phyloP scores from a whole-genome alignment of 2,888 invertebrate species.

The Lacanobia oleracea region DNA sequence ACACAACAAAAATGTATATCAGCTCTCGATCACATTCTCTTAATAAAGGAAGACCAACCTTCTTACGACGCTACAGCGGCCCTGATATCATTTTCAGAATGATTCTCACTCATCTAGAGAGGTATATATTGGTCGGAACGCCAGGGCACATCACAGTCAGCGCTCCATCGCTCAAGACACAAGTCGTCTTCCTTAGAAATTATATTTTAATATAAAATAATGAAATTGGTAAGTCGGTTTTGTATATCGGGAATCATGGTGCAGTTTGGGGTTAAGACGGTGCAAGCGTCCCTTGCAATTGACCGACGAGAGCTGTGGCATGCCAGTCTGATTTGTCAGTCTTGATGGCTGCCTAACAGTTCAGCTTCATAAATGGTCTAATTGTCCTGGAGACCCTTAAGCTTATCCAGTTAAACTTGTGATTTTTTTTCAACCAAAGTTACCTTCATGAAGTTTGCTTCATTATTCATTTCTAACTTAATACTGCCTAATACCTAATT shows the following conservation, averaged over 20 bases:
- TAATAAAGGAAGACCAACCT: slow-evolving; percentile 77
- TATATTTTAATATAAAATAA: slow-evolving; percentile 71
- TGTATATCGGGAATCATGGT: slow-evolving; percentile 32
- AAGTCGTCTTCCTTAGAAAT: slow-evolving; percentile 72
- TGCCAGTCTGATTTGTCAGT: slow-evolving; percentile 26
- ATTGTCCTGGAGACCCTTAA: background rate
- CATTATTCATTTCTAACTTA: background rate
- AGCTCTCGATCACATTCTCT: slow-evolving; percentile 72
- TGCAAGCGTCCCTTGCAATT: background rate
- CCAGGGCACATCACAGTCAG: slow-evolving; percentile 81
- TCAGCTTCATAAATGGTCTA: background rate
- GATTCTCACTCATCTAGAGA: slow-evolving; percentile 75
- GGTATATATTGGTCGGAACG: slow-evolving; percentile 80
- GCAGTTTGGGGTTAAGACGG: slow-evolving; percentile 19
- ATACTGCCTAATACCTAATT: background rate
- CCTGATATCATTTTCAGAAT: slow-evolving; percentile 86
- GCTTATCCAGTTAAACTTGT: background rate
- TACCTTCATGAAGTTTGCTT: background rate
- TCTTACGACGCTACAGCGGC: slow-evolving; percentile 73
- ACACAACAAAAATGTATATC: slow-evolving; percentile 49
- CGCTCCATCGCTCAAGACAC: slow-evolving; percentile 73
- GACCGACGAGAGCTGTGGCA: background rate
- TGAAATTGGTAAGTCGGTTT: slow-evolving; percentile 87
- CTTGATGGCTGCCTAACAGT: background rate
- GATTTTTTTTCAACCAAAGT: background rate